A percentile compares a stretch with the other conserved stretches of the same genome.
Evolutionary conservation across 2,113 vertebrate genomes (phyloP).

Genomic region (Alosa alosa): DNA sequence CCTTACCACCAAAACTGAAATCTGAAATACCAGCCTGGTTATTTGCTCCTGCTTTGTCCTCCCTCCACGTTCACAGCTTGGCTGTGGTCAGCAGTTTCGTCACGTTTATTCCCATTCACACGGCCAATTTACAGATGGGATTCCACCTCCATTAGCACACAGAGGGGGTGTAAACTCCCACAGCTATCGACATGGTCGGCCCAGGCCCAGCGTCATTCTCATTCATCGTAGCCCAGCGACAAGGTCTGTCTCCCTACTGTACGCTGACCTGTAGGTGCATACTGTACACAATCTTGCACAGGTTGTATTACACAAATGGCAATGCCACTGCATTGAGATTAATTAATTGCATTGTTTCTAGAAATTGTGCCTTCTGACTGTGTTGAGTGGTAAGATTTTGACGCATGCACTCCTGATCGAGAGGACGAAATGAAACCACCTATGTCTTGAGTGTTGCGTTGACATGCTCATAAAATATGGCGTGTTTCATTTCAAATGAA

Average conservation of each 20-base stretch:
- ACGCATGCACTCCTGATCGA: no score
- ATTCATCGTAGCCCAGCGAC: background rate
- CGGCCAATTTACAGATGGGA: conserved; percentile 30
- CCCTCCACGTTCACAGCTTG: conserved; percentile 16
- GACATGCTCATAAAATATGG: no score
- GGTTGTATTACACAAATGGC: no score
- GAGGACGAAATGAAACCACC: no score
- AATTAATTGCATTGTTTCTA: no score
- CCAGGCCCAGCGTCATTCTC: no score
- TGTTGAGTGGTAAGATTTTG: no score
- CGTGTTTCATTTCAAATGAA: no score
- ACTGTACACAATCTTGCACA: no score
- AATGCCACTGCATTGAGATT: no score
- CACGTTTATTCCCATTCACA: conserved; percentile 36
- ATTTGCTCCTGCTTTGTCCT: conserved; percentile 18
- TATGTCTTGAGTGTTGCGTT: no score
- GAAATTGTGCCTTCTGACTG: no score
- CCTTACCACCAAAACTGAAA: background rate
- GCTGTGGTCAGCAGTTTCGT: conserved; percentile 17
- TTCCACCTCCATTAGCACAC: conserved; percentile 13
- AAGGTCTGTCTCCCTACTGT: background rate
- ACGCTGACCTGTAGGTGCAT: background rate
- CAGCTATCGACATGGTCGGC: background rate
- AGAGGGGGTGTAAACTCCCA: conserved; percentile 18
- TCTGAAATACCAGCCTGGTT: conserved; percentile 17